These are phyloP conservation scores for Xenus cinereus DNA, from an alignment of 2,113 vertebrate species.

Conservation along the genomic window DNA sequence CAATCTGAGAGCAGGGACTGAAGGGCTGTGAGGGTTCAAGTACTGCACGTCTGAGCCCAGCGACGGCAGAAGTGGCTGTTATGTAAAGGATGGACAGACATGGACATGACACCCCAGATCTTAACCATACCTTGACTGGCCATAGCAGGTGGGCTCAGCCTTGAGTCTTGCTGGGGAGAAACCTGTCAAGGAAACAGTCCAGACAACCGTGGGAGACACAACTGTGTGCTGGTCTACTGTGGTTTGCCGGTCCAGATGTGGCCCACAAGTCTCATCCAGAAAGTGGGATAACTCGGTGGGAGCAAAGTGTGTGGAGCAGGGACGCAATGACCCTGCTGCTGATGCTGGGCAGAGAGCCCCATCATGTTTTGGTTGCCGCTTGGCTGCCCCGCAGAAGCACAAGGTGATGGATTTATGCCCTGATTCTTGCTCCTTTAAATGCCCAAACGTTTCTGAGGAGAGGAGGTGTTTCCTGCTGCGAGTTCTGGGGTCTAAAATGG, in stretches of 20 bases:
- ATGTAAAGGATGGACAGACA: not conserved
- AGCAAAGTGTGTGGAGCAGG: not conserved
- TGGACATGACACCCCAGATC: not conserved
- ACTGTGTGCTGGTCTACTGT: accelerated
- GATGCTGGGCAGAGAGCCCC: not conserved
- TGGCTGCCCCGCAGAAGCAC: accelerated
- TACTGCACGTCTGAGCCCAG: not conserved
- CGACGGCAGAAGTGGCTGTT: not conserved
- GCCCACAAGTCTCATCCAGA: not conserved
- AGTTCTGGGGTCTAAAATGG: not conserved
- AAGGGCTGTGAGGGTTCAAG: not conserved
- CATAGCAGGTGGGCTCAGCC: not conserved
- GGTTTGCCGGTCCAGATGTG: not conserved
- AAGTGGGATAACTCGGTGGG: not conserved
- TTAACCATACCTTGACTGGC: not conserved
- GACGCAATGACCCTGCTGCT: not conserved
- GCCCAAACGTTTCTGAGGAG: not conserved
- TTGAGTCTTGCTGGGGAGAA: not conserved
- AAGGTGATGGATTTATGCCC: not conserved
- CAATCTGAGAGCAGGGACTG: not conserved
- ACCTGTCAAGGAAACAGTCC: not conserved
- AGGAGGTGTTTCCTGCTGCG: not conserved
- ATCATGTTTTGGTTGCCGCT: accelerated
- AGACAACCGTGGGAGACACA: not conserved
- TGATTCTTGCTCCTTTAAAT: not conserved